Evolutionary conservation across 2,888 invertebrate species (phyloP).

Genomic region (Lumbricus terrestris): DNA sequence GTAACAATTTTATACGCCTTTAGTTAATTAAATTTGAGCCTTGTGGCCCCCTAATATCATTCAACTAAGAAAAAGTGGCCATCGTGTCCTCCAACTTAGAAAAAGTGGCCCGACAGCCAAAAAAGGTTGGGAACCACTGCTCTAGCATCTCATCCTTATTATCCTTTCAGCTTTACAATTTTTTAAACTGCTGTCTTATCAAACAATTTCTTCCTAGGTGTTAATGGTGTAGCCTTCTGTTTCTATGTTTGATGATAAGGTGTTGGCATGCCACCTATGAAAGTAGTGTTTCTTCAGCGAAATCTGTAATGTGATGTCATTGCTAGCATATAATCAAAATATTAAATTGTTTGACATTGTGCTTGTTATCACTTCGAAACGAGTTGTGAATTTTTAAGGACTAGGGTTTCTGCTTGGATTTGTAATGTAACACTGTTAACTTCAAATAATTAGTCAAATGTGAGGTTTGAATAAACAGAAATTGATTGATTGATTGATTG

Average conservation of each 20-base stretch:
- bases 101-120: too few species aligned
- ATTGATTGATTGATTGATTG: too few species aligned
- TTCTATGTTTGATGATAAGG: not conserved
- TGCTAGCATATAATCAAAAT: not conserved
- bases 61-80: too few species aligned
- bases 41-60: too few species aligned
- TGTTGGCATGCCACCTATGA: not conserved
- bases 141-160: too few species aligned
- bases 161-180: not conserved
- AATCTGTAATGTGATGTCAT: not conserved
- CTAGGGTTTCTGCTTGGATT: not conserved
- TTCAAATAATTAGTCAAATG: too few species aligned
- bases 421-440: too few species aligned
- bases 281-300: not conserved
- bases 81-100: too few species aligned
- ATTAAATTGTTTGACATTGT: not conserved
- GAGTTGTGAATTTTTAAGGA: not conserved
- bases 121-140: too few species aligned
- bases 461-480: too few species aligned
- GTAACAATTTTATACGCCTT: too few species aligned
- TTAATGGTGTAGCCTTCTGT: not conserved
- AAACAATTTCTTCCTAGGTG: not conserved
- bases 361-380: not conserved
- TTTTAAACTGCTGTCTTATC: not conserved
- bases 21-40: too few species aligned